These are phyloP conservation scores for Spatula clypeata DNA, from an alignment of 2,797 vertebrate genomes.

Conservation along the genomic window DNA sequence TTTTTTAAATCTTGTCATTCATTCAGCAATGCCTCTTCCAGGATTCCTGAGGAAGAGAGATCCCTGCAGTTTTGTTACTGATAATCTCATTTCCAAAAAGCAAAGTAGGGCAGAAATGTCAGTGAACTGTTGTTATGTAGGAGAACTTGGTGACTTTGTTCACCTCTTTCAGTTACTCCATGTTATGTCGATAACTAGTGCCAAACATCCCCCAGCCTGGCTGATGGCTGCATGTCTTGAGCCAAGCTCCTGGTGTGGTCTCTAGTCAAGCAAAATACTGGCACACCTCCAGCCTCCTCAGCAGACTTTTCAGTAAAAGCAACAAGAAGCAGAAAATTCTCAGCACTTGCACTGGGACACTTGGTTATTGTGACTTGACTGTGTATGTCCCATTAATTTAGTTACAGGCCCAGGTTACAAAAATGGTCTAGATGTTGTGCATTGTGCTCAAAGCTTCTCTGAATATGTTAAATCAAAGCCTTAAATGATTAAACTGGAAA, in stretches of 20 bases:
- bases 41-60: background rate
- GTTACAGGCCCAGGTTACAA: background rate
- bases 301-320: background rate
- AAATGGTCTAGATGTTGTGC: background rate
- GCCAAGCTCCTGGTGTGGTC: background rate
- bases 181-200: background rate
- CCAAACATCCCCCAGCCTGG: background rate
- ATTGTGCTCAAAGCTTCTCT: background rate
- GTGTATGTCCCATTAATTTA: background rate
- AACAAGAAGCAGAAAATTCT: background rate
- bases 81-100: background rate
- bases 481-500: background rate
- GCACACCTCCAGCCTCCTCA: background rate
- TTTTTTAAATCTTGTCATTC: background rate
- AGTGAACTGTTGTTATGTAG: background rate
- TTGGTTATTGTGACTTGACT: background rate
- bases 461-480: background rate
- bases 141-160: background rate
- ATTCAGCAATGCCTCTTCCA: background rate
- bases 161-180: rapidly evolving
- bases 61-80: background rate
- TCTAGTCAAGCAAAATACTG: background rate
- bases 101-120: background rate
- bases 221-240: background rate
- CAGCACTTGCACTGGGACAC: background rate